A percentile compares a stretch with the other conserved stretches of the same genome.
These are phyloP conservation scores for Sanderia malayensis DNA, from an alignment of 30 jellyfish, hydroid and myxozoan genomes.

Conservation along the genomic window DNA sequence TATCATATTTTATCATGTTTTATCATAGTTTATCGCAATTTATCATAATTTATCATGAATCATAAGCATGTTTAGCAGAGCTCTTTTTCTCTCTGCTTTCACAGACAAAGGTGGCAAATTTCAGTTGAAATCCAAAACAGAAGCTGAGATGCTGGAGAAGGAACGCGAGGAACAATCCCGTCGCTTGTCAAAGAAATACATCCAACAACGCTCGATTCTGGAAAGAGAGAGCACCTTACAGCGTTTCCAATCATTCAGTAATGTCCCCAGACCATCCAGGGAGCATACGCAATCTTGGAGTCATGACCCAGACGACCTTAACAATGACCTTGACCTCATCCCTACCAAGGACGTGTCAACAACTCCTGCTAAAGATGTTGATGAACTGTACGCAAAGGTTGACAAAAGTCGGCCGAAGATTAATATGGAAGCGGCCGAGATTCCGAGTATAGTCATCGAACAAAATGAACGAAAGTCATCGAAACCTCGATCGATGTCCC, in stretches of 20 bases:
- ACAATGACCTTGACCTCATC: conserved; percentile 27
- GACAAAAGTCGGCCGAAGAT: conserved; percentile 39
- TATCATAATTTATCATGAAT: conserved; percentile 2
- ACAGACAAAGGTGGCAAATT: conserved; percentile 68
- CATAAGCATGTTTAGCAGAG: no score
- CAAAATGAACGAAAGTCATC: background rate
- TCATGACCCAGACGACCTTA: conserved; percentile 12
- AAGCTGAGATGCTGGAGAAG: conserved; percentile 53
- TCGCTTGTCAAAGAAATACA: conserved; percentile 37
- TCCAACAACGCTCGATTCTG: conserved; percentile 60
- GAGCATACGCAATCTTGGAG: conserved; percentile 54
- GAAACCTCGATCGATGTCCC: conserved; percentile 57
- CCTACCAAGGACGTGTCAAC: conserved; percentile 44
- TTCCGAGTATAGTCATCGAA: background rate
- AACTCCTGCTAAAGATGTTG: no score
- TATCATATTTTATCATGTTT: background rate
- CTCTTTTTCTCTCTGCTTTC: no score
- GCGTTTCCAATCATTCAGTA: conserved; percentile 54
- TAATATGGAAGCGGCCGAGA: conserved; percentile 4
- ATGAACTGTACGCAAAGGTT: conserved; percentile 52
- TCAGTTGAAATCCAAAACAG: conserved; percentile 51
- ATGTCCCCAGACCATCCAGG: conserved; percentile 71
- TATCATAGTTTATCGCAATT: background rate
- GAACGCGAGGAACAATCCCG: conserved; percentile 40
- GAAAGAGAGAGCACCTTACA: conserved; percentile 61